Evolutionary conservation across 2,797 vertebrate genomes (phyloP), one percentile per base, ranked within the genome.

Genomic region (Poecilia gillii): DNA sequence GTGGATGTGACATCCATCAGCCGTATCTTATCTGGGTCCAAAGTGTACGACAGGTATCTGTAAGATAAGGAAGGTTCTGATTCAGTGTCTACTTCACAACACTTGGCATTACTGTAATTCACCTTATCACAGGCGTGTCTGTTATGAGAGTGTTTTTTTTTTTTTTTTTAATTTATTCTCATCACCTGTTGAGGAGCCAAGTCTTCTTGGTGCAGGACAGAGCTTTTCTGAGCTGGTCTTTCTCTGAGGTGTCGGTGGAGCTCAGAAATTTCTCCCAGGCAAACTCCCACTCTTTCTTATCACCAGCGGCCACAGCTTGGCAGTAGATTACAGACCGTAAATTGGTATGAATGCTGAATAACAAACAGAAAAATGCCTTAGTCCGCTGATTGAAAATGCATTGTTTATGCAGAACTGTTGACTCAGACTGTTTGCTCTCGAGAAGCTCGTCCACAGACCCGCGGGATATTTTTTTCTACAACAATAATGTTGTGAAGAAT

Each of bases 101-200:
- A 43, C n/a, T 6, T 36, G 1, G 20, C 1, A 20, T 64, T 49
- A 16, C 72, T 78, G 36, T 25, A 33, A 53, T 59, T 68, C 9
- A 2, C 20, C 11, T 72, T 45, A 51, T 75, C n/a, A 33, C 4
- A 70, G 41, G 73, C 39, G 47, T 47, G 62, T 46, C n/a, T 11
- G 31, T 14, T 23, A 36, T 28, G 46, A n/a, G 6, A 36, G 51
- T 1, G 23, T 39, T 6, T 14, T 13, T 18, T 18, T 49, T 7
- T 0, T 23, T 20, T 46, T 0, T 49, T 47, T 47, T 47, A 6
- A 6, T 2, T 2, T 3, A 3, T 72, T n/a, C 8, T 13, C 72
- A 11, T 90, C 88, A 99, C 98, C 97, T 97, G 91, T 92, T 97
- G 41, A 99, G 96, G 84, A 99, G 94, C 97, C 97, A 99, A 82